Evolutionary conservation across 2,113 vertebrate genomes (phyloP).

Genomic region (Tylochromis polylepis): DNA sequence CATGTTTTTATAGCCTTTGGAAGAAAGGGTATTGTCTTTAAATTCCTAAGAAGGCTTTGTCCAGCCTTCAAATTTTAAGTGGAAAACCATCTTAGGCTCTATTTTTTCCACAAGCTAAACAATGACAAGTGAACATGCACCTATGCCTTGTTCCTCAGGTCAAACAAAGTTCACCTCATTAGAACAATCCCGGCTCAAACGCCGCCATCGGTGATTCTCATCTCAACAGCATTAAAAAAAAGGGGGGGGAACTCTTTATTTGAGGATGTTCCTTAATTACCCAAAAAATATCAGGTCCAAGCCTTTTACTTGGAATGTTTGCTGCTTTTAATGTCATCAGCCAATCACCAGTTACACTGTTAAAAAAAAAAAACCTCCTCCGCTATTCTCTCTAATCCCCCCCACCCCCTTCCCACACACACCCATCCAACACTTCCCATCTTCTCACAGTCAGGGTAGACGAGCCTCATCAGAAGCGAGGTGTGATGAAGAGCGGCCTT

Average conservation of each 20-base stretch:
- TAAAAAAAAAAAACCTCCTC: not conserved
- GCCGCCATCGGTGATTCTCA: not conserved
- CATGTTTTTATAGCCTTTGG: conserved; percentile 69
- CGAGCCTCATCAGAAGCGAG: conserved; percentile 18
- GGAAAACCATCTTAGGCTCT: conserved; percentile 60
- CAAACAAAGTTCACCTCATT: conserved; percentile 44
- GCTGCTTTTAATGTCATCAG: not conserved
- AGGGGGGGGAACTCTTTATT: not conserved
- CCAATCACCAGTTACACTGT: not conserved
- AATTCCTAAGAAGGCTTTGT: conserved; percentile 65
- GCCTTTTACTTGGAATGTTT: not conserved
- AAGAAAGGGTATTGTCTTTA: conserved; percentile 71
- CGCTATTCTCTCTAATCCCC: not conserved
- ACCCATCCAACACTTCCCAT: not conserved
- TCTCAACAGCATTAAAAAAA: not conserved
- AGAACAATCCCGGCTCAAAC: conserved; percentile 3
- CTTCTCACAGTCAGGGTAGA: conserved; percentile 19
- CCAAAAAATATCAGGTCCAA: not conserved
- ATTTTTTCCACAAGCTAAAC: conserved; percentile 44
- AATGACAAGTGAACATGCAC: conserved; percentile 46
- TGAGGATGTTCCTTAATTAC: not conserved
- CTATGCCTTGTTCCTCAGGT: conserved; percentile 31
- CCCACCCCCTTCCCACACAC: not conserved
- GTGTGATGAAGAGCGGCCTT: conserved; percentile 50
- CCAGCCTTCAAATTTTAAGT: conserved; percentile 60